Evolutionary conservation across 2,797 vertebrate genomes (phyloP).

Genomic region (Momotus momota): DNA sequence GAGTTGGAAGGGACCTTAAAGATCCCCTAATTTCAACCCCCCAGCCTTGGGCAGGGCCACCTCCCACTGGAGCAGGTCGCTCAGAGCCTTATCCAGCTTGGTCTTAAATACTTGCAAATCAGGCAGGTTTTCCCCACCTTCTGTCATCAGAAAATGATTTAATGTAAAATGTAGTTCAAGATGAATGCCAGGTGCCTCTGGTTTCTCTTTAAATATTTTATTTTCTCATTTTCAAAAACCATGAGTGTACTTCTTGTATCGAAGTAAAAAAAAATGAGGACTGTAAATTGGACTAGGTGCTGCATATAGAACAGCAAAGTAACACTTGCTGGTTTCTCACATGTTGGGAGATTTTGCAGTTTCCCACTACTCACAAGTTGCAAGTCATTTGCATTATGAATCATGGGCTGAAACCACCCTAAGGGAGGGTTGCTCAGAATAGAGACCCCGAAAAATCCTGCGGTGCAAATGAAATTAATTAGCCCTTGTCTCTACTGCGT

Average conservation of each 20-base stretch:
- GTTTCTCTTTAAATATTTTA: not conserved
- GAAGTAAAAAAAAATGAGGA: not conserved
- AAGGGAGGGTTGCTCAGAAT: not conserved
- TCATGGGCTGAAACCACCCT: conserved; percentile 1
- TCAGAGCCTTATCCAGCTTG: too few relatives aligned
- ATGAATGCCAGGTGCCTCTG: not conserved
- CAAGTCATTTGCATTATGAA: conserved; percentile 32
- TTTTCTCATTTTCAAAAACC: not conserved
- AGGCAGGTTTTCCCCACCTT: not conserved
- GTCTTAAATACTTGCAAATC: too few relatives aligned
- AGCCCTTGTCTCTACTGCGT: not conserved
- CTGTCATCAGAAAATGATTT: not conserved
- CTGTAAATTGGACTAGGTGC: conserved; percentile 25
- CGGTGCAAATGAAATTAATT: conserved; percentile 35
- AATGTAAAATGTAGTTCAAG: not conserved
- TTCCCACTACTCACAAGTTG: conserved; percentile 29
- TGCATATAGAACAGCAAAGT: conserved; percentile 29
- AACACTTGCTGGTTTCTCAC: conserved; percentile 62
- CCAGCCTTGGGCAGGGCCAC: too few relatives aligned
- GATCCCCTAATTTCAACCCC: too few relatives aligned
- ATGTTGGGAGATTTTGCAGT: conserved; percentile 14
- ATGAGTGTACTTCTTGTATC: not conserved
- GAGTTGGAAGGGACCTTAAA: too few relatives aligned
- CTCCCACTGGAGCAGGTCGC: too few relatives aligned
- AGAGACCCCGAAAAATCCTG: conserved; percentile 28